Evolutionary conservation across 1,140 invertebrate species (phyloP).

Genomic region (Sycobia sp.): DNA sequence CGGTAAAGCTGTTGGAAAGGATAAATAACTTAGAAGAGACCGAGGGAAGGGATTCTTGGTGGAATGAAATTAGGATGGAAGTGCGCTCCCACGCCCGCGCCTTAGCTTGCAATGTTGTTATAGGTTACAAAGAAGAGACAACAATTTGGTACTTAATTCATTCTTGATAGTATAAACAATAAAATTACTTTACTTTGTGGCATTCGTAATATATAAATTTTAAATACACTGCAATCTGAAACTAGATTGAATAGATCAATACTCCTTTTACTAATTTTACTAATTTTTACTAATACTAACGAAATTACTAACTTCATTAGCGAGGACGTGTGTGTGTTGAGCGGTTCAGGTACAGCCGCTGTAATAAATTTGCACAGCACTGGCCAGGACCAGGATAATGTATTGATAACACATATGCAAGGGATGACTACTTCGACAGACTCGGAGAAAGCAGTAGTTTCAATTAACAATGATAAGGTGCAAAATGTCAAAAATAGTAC

Average conservation of each 20-base stretch:
- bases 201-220: no score
- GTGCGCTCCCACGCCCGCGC: conserved; percentile 89
- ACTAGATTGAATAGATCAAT: no score
- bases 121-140: conserved; percentile 89
- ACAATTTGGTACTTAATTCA: conserved; percentile 81
- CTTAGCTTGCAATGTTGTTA: conserved; percentile 89
- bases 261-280: no score
- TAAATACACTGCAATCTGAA: no score
- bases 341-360: conserved; percentile 91
- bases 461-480: no score
- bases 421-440: conserved; percentile 45
- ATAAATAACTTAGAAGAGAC: conserved; percentile 84
- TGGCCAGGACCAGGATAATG: conserved; percentile 47
- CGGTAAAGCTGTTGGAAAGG: conserved; percentile 85
- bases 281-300: no score
- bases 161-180: no score
- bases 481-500: no score
- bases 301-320: conserved; percentile 55
- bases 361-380: conserved; percentile 71
- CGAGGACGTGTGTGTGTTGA: conserved; percentile 93
- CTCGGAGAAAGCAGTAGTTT: conserved; percentile 43
- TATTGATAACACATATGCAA: conserved; percentile 43
- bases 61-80: conserved; percentile 94
- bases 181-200: no score
- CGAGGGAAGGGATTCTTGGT: conserved; percentile 91